Evolutionary conservation across 1,140 invertebrate genomes (phyloP).

Genomic region (Hypothenemus hampei): DNA sequence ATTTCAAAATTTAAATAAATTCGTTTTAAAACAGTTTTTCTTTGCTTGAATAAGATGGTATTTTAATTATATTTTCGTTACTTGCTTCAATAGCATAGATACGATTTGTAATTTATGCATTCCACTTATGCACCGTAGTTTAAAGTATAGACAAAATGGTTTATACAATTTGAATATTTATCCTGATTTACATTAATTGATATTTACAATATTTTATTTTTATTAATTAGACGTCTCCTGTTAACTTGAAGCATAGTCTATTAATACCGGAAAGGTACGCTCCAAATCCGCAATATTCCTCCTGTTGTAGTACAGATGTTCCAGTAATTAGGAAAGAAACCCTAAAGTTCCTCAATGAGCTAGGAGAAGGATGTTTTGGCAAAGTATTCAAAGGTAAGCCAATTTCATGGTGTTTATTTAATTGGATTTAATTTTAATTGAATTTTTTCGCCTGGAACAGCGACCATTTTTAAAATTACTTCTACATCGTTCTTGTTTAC

Average conservation of each 20-base stretch:
- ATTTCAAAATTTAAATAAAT: too few relatives aligned
- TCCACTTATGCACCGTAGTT: too few relatives aligned
- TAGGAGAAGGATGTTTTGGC: constrained; percentile 89
- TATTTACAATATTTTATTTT: background rate
- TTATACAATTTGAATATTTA: too few relatives aligned
- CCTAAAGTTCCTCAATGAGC: constrained; percentile 67
- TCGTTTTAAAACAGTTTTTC: too few relatives aligned
- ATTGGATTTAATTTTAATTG: constrained; percentile 31
- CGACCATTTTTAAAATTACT: constrained; percentile 54
- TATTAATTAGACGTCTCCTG: constrained; percentile 45
- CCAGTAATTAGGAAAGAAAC: constrained; percentile 58
- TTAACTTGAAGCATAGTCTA: constrained; percentile 55
- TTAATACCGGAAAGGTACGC: constrained; percentile 68
- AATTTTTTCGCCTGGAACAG: constrained; percentile 49
- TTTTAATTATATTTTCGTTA: background rate
- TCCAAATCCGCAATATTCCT: constrained; percentile 71
- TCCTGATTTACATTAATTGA: too few relatives aligned
- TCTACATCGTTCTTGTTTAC: constrained; percentile 48
- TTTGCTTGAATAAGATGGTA: too few relatives aligned
- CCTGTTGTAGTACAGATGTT: constrained; percentile 52
- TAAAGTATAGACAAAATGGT: too few relatives aligned
- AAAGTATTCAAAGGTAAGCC: constrained; percentile 80
- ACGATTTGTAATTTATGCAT: too few relatives aligned
- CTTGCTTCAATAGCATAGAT: background rate
- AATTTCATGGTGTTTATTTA: background rate